Evolutionary conservation across 2,888 invertebrate genomes (phyloP).

Genomic region (Stenchaetothrips biformis): DNA sequence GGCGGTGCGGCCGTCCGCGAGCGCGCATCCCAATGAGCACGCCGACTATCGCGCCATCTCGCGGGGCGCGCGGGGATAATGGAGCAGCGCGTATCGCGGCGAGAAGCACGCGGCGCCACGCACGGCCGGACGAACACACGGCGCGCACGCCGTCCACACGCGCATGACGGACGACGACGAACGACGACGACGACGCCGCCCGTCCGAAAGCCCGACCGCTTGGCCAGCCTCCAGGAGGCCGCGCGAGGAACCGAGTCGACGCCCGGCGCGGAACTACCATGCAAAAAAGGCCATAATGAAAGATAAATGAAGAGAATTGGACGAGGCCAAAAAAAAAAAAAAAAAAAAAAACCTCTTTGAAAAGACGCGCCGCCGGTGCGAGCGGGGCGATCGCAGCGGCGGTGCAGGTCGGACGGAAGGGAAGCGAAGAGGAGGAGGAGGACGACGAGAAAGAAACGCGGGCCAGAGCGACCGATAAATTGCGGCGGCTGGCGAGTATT

Average conservation of each 20-base stretch:
- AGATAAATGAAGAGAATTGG: not conserved
- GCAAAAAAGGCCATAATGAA: not conserved
- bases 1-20: too few relatives aligned
- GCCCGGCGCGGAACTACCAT: too few relatives aligned
- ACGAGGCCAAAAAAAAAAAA: not conserved
- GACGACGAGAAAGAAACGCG: not conserved
- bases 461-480: not conserved
- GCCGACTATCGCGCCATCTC: constrained; percentile 17
- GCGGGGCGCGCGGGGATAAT: not conserved
- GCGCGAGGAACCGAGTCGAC: not conserved
- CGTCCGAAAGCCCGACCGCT: not conserved
- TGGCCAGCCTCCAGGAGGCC: not conserved
- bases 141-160: not conserved
- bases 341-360: not conserved
- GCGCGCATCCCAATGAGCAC: not conserved
- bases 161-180: not conserved
- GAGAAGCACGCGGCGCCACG: not conserved
- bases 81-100: constrained; percentile 5
- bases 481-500: constrained; percentile 12
- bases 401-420: too few relatives aligned
- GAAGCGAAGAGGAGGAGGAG: not conserved
- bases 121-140: not conserved
- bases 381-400: too few relatives aligned
- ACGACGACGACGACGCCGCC: not conserved
- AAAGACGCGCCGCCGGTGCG: too few relatives aligned